These are phyloP conservation scores for Cantharis rufa DNA, from an alignment of 2,888 invertebrate species.

Conservation along the genomic window DNA sequence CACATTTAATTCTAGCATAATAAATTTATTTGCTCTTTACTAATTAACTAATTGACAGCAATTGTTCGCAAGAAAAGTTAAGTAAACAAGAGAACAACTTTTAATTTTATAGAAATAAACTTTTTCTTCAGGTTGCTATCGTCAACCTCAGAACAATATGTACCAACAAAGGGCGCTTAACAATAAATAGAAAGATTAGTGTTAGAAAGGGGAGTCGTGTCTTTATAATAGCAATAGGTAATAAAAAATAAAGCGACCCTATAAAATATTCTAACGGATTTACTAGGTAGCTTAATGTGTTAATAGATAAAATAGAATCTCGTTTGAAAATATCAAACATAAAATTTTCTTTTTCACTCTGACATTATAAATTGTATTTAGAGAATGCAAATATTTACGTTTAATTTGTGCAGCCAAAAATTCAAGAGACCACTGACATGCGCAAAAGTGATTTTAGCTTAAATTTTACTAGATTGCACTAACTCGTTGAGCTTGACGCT, in stretches of 20 bases:
- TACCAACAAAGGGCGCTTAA: not conserved
- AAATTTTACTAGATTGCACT: slow-evolving; percentile 27
- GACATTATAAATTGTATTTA: not conserved
- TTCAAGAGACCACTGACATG: slow-evolving; percentile 18
- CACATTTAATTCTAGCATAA: not conserved
- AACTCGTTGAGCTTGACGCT: slow-evolving; percentile 19
- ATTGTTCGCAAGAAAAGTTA: not conserved
- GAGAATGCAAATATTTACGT: not conserved
- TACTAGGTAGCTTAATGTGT: not conserved
- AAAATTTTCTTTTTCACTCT: not conserved
- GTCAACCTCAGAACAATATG: not conserved
- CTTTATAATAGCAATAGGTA: not conserved
- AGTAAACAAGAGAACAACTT: not conserved
- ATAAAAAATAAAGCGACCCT: not conserved
- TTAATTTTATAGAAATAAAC: not conserved
- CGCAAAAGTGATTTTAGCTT: slow-evolving; percentile 25
- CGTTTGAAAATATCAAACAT: not conserved
- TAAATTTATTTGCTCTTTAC: not conserved
- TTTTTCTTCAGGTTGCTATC: not conserved
- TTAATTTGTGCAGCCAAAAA: slow-evolving; percentile 19
- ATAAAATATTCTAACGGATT: not conserved
- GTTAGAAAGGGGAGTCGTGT: not conserved
- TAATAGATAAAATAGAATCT: not conserved
- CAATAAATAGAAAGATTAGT: not conserved
- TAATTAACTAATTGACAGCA: not conserved